phyloP scores from a whole-genome alignment of 2,888 invertebrate species.

The Rugalucina vietnamica region DNA sequence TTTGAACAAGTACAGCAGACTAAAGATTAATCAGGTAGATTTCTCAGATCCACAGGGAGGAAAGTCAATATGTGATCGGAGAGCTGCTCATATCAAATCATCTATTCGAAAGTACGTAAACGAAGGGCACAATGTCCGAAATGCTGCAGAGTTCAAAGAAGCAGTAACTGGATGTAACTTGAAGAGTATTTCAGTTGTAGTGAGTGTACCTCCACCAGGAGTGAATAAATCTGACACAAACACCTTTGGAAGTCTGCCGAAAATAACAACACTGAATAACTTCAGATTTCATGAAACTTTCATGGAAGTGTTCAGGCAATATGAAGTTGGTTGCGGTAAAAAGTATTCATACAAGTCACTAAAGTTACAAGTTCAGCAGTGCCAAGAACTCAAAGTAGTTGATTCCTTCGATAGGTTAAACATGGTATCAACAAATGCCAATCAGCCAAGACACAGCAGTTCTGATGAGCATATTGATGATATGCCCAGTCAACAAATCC shows the following conservation, averaged over 20 bases:
- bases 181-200: not conserved
- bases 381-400: too few species aligned
- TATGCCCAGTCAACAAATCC: too few species aligned
- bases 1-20: slow-evolving; percentile 2
- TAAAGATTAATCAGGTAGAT: slow-evolving; percentile 14
- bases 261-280: not conserved
- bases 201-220: not conserved
- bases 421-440: too few species aligned
- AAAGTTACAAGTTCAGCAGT: too few species aligned
- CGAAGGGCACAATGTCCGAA: slow-evolving; percentile 37
- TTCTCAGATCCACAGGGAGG: slow-evolving; percentile 45
- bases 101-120: slow-evolving; percentile 32
- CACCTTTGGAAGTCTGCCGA: not conserved
- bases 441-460: too few species aligned
- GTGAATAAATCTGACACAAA: not conserved
- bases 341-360: too few species aligned
- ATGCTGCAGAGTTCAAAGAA: slow-evolving; percentile 18
- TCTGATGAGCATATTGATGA: too few species aligned
- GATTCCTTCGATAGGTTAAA: too few species aligned
- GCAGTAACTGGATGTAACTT: not conserved
- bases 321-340: too few species aligned
- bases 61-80: slow-evolving; percentile 39
- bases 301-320: too few species aligned
- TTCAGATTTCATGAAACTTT: not conserved
- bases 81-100: slow-evolving; percentile 35